Conservation (phyloP, 2,888 invertebrate genomes). For the Oithona nana region DNA sequence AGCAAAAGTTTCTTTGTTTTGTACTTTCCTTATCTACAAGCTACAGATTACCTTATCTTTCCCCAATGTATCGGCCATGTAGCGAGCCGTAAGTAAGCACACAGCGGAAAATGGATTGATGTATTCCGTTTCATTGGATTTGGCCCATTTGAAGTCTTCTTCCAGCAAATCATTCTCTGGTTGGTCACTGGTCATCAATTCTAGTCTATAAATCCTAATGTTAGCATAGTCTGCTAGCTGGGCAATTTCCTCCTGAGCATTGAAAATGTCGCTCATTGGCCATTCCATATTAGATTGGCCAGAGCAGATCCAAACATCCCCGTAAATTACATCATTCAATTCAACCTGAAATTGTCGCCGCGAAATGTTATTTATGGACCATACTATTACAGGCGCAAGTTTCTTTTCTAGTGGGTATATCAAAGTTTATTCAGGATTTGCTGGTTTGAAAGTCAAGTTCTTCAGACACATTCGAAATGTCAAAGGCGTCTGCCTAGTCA, state of each 20-base stretch:
- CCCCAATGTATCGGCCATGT: neutral
- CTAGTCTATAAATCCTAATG: neutral
- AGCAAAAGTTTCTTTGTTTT: too few species aligned
- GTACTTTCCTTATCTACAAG: too few species aligned
- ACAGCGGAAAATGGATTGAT: slow-evolving; percentile 1
- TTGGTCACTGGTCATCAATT: neutral
- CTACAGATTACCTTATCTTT: neutral
- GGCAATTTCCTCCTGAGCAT: neutral
- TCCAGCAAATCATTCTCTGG: neutral
- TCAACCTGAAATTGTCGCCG: too few species aligned
- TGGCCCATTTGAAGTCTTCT: neutral
- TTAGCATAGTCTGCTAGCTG: neutral
- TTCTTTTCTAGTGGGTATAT: too few species aligned
- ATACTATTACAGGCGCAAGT: too few species aligned
- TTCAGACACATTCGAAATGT: neutral
- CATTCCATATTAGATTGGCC: slow-evolving; percentile 12
- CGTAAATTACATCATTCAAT: neutral
- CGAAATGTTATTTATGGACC: too few species aligned
- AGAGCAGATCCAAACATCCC: slow-evolving; percentile 13
- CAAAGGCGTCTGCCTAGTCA: too few species aligned
- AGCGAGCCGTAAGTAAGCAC: neutral
- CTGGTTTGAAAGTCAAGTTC: neutral
- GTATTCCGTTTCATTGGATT: neutral
- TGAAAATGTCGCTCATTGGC: neutral
- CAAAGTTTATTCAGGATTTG: too few species aligned